Evolutionary conservation across 2,797 vertebrate genomes (phyloP).

Genomic region (Sebastes aleutianus): DNA sequence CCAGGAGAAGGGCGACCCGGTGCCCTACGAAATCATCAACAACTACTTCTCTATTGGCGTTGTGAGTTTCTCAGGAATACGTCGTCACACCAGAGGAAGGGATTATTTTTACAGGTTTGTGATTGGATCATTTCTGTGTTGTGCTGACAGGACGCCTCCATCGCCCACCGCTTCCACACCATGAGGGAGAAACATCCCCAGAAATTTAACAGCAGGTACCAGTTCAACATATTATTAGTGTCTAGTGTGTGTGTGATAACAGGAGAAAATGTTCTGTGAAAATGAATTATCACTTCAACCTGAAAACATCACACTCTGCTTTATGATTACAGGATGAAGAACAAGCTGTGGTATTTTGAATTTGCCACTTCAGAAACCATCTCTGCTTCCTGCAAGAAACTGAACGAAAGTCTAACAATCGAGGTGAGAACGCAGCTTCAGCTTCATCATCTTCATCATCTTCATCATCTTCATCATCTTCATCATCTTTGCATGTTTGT

Average conservation of each 20-base stretch:
- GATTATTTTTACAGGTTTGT: neutral
- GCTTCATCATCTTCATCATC: neutral
- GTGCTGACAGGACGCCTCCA: slow-evolving; percentile 90
- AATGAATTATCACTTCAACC: slow-evolving; percentile 16
- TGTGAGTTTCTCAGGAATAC: slow-evolving; percentile 77
- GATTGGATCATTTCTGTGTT: neutral
- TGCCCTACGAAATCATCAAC: slow-evolving; percentile 96
- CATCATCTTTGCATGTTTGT: neutral
- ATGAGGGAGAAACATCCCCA: slow-evolving; percentile 96
- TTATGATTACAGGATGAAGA: slow-evolving; percentile 89
- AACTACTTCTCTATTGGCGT: slow-evolving; percentile 98
- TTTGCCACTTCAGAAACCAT: slow-evolving; percentile 96
- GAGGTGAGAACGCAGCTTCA: slow-evolving; percentile 81
- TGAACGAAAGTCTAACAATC: slow-evolving; percentile 88
- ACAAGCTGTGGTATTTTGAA: slow-evolving; percentile 97
- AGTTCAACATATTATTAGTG: neutral
- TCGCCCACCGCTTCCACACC: slow-evolving; percentile 93
- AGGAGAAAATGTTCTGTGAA: slow-evolving; percentile 23
- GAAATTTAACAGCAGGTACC: slow-evolving; percentile 96
- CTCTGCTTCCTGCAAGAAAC: slow-evolving; percentile 93
- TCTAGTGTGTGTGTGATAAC: neutral
- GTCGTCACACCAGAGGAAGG: neutral
- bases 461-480: neutral
- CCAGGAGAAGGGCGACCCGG: slow-evolving; percentile 88
- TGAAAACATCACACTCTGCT: slow-evolving; percentile 7